Base-by-base conservation (phyloP, 1,140 invertebrate genomes). In the Bursaphelenchus mucronatus region DNA sequence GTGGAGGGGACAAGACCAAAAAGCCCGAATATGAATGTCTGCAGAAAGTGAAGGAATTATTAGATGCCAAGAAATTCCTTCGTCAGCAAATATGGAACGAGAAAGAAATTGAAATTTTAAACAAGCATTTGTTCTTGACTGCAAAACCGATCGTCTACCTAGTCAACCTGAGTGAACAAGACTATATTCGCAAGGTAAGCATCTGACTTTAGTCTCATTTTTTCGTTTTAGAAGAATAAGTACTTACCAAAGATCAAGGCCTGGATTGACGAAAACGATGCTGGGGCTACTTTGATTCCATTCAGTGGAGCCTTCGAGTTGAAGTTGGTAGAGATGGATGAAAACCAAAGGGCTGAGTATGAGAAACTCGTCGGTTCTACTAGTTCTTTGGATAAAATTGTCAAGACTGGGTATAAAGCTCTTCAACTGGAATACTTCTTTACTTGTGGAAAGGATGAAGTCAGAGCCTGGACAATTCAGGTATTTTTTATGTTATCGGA, bases 381-480 rank as follows among this genome's bases (percentile, higher is more conserved):
- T n/a, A 92, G 90, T 83, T 87, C 90, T 44, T 84, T 98, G 73
- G 92, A 96, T 70, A 98, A 97, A 84, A 98, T 99, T 66, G 95
- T 99, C 70, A 86, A 94, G 0, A 91, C 90, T 79, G 96, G 96
- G 52, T 99, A 97, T 85, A 96, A 94, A 82, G 89, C 92, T 5
- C 84, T 99, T 21, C 90, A 94, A 73, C 83, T 96, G 53, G 89
- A 82, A 53, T 98, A 98, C 82, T 99, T 98, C 86, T 99, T 99
- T 83, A 99, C 96, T 52, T 58, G 83, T 59, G 96, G 95, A 10
- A 86, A 89, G 56, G 95, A 99, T 83, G 96, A 99, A 87, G 95
- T 98, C 0, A 97, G 96, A 83, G 94, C 94, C 8, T 99, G 96
- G 96, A 98, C 94, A 2, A 91, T 99, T 82, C 93, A 94, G 87